phyloP scores from a whole-genome alignment of 2,888 invertebrate species.

The Cryptophagus acutangulus region DNA sequence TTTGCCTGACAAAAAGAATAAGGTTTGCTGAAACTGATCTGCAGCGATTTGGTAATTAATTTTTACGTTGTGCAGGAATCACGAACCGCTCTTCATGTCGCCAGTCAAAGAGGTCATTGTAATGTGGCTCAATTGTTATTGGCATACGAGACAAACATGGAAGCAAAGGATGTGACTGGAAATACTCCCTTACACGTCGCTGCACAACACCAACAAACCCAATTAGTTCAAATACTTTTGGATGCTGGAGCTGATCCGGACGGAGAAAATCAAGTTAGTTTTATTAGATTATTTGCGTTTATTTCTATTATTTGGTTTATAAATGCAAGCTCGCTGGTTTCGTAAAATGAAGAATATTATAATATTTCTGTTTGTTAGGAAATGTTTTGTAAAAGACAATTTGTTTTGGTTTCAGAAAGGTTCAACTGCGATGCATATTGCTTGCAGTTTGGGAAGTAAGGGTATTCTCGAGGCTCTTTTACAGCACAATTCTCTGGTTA shows the following conservation, averaged over 20 bases:
- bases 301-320: too few relatives aligned
- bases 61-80: slow-evolving; percentile 48
- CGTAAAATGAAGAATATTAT: background rate
- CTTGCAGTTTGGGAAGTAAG: slow-evolving; percentile 63
- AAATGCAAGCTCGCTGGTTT: too few relatives aligned
- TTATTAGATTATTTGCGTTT: slow-evolving; percentile 28
- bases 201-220: slow-evolving; percentile 69
- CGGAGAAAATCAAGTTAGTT: slow-evolving; percentile 47
- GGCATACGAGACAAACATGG: slow-evolving; percentile 58
- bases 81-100: slow-evolving; percentile 65
- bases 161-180: slow-evolving; percentile 66
- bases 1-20: slow-evolving; percentile 62
- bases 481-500: slow-evolving; percentile 59
- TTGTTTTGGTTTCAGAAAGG: slow-evolving; percentile 56
- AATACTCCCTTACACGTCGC: slow-evolving; percentile 73
- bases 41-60: background rate
- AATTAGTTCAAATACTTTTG: slow-evolving; percentile 64
- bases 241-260: slow-evolving; percentile 64
- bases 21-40: slow-evolving; percentile 49
- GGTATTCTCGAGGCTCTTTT: slow-evolving; percentile 65
- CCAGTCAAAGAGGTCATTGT: slow-evolving; percentile 64
- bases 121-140: slow-evolving; percentile 56
- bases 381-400: too few relatives aligned
- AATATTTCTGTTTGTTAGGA: slow-evolving; percentile 1
- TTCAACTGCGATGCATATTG: slow-evolving; percentile 63